Evolutionary conservation across 2,888 invertebrate genomes (phyloP), one percentile per base, ranked within the genome.

Genomic region (Lepidochitona cinerea): DNA sequence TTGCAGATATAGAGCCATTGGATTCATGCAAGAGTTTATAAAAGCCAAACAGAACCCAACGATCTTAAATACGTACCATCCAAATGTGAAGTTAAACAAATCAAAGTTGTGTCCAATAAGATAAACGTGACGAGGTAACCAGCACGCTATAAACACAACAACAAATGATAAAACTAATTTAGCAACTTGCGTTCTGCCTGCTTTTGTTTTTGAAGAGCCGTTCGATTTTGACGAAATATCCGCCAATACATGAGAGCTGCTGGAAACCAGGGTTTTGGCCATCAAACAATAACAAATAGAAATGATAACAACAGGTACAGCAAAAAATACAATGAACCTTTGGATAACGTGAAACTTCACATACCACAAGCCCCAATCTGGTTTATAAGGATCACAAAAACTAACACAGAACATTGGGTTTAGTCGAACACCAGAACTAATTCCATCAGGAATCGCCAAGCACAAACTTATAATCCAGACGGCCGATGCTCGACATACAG

Each of bases 1-100:
- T 80, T 97, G 95, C 91, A 96, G 96, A 91, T 97, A 97, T 64
- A 97, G 93, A 0, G 97, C 97, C 76, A 97, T 95, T 0, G 97
- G 97, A 91, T 97, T 97, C 83, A 97, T 95, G 89, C 97, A 97
- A 83, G 97, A 96, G 92, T 89, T 97, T 79, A 96, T 93, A 92
- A 96, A 90, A 84, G 95, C 94, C 75, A 97, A 92, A 87, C 96
- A 96, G 90, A 96, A 96, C 26, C 95, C 96, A 59, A 95, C 91
- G 84, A 96, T 96, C 82, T 96, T 93, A 76, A 95, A 92, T 33
- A 93, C 93, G 87, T 96, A 94, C 93, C 95, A 96, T 91, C 93
- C 95, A 26, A 93, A 93, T 85, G 95, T 90, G 79, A 84, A 91
- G 93, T 95, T 93, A 0, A 87, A 79, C 0, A 95, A 94, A 65